These are phyloP conservation scores for Nebria salina DNA, from an alignment of 2,888 invertebrate species.

Conservation along the genomic window DNA sequence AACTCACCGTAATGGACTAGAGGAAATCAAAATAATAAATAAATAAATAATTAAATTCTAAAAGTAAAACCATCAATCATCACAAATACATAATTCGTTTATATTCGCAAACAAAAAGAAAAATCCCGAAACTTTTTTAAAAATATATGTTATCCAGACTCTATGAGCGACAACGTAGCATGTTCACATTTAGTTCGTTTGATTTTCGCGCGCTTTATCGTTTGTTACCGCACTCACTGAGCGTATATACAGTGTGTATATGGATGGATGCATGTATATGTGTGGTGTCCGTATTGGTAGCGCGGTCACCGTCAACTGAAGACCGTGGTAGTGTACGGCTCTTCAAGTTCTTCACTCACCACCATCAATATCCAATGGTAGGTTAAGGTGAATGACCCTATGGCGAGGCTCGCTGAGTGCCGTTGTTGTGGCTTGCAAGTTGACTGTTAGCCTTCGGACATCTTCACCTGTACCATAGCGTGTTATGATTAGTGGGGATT, in stretches of 20 bases:
- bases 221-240: neutral
- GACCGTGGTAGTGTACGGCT: neutral
- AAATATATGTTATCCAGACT: neutral
- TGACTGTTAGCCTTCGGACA: constrained; percentile 9
- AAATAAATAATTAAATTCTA: constrained; percentile 26
- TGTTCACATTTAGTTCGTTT: constrained; percentile 9
- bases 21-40: constrained; percentile 21
- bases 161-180: neutral
- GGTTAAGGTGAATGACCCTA: constrained; percentile 1
- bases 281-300: constrained; percentile 5
- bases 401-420: constrained; percentile 3
- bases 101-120: neutral
- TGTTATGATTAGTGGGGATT: constrained; percentile 4
- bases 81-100: constrained; percentile 11
- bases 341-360: constrained; percentile 5
- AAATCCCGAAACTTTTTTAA: neutral
- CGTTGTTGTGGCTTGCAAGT: constrained; percentile 6
- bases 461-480: constrained; percentile 11
- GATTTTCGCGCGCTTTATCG: neutral
- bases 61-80: constrained; percentile 22
- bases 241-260: neutral
- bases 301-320: constrained; percentile 6
- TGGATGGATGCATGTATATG: neutral
- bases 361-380: constrained; percentile 4
- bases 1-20: constrained; percentile 36